Evolutionary conservation across 2,797 vertebrate species (phyloP).

Genomic region (Glossophaga mutica): DNA sequence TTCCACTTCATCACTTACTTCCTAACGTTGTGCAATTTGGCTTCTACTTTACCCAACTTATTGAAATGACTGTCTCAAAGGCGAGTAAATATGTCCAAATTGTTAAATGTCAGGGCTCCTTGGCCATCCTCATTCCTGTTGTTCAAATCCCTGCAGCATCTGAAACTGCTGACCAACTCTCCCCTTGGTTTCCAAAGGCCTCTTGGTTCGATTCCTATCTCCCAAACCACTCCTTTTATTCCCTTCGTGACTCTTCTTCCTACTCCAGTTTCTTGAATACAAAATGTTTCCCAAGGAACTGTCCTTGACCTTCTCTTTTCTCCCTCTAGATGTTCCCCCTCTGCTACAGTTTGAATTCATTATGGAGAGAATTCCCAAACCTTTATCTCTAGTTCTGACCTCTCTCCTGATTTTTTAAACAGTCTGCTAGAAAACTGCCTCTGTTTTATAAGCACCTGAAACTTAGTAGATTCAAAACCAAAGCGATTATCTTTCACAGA

Average conservation of each 20-base stretch:
- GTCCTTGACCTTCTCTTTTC: not conserved
- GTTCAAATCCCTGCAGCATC: not conserved
- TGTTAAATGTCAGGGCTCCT: not conserved
- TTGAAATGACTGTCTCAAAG: not conserved
- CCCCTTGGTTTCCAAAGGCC: not conserved
- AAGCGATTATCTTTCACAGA: not conserved
- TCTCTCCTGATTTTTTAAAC: slow-evolving; percentile 6
- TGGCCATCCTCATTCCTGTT: not conserved
- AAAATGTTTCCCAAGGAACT: not conserved
- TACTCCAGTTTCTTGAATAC: not conserved
- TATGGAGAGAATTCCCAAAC: not conserved
- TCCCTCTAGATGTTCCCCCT: not conserved
- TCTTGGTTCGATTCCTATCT: not conserved
- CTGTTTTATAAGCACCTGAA: not conserved
- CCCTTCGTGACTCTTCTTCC: not conserved
- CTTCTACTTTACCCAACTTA: not conserved
- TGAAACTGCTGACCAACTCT: not conserved
- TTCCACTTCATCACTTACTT: not conserved
- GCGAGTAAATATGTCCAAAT: not conserved
- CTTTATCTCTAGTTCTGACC: not conserved
- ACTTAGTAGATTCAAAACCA: not conserved
- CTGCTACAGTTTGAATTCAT: not conserved
- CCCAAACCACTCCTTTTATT: not conserved
- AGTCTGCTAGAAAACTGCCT: not conserved
- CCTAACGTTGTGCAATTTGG: not conserved